A percentile compares a stretch with the other conserved stretches of the same genome.
These are phyloP conservation scores for Berghia stephanieae DNA, from an alignment of 1,140 invertebrate species.

Conservation along the genomic window DNA sequence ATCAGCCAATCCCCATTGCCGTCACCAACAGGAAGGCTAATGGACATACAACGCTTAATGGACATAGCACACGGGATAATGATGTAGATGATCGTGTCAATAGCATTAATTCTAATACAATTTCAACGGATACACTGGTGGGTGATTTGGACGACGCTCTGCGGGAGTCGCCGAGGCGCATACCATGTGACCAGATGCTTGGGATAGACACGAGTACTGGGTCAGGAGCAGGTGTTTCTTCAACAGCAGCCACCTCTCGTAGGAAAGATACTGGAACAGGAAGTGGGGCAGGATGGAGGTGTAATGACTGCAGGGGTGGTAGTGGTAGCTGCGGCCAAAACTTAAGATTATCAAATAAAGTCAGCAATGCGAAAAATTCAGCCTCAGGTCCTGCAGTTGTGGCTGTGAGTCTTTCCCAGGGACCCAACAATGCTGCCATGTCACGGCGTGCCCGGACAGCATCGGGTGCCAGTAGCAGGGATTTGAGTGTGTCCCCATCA, in stretches of 20 bases:
- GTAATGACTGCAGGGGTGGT: not conserved
- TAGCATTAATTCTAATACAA: not conserved
- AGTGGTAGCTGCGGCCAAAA: not conserved
- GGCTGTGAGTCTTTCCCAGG: too few species aligned
- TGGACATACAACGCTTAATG: too few species aligned
- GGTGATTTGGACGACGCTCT: constrained; percentile 18
- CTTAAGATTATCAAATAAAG: too few species aligned
- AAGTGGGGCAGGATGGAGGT: not conserved
- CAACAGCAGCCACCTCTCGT: not conserved
- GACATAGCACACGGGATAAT: not conserved
- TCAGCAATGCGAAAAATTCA: too few species aligned
- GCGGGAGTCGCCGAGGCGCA: too few species aligned
- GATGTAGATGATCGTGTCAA: not conserved
- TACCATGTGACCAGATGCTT: too few species aligned
- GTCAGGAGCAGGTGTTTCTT: not conserved
- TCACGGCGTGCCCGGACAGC: constrained; percentile 14
- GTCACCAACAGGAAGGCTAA: too few species aligned
- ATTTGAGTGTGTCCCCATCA: constrained; percentile 23
- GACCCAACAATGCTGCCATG: not conserved
- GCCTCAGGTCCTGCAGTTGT: too few species aligned
- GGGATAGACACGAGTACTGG: too few species aligned
- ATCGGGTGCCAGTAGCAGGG: constrained; percentile 24
- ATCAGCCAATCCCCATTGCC: too few species aligned
- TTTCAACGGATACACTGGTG: constrained; percentile 17
- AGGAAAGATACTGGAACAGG: constrained; percentile 2